Percentiles rank a stretch among this genome's conserved stretches.
phyloP scores from a whole-genome alignment of 2,797 vertebrate species.

The Myotis myotis region DNA sequence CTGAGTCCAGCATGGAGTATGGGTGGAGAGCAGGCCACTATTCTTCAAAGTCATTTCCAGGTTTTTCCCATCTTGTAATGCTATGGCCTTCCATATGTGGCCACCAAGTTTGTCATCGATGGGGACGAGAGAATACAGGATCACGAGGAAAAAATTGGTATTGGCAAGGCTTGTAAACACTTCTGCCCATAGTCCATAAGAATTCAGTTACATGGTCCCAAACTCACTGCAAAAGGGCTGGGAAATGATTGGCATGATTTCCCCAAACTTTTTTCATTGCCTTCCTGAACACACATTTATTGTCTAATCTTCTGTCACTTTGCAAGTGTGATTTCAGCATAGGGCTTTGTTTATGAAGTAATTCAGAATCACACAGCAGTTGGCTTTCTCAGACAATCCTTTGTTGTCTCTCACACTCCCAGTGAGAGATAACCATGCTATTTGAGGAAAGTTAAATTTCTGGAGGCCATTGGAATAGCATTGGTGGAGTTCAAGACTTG shows the following conservation, averaged over 20 bases:
- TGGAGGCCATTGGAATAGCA: background rate
- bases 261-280: background rate
- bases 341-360: background rate
- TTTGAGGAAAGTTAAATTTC: background rate
- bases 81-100: background rate
- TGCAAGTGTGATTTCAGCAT: background rate
- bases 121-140: background rate
- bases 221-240: background rate
- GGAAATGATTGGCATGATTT: background rate
- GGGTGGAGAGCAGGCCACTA: background rate
- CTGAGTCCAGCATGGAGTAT: background rate
- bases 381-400: slow-evolving; percentile 1
- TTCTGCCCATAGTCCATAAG: background rate
- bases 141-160: background rate
- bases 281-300: slow-evolving; percentile 10
- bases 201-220: background rate
- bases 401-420: background rate
- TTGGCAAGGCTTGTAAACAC: background rate
- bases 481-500: background rate
- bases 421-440: background rate
- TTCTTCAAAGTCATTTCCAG: background rate
- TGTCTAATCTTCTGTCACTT: background rate
- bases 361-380: background rate
- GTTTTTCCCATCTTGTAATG: background rate
- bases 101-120: background rate